Evolutionary conservation across 2,113 vertebrate genomes (phyloP).

Genomic region (Tetrao urogallus): DNA sequence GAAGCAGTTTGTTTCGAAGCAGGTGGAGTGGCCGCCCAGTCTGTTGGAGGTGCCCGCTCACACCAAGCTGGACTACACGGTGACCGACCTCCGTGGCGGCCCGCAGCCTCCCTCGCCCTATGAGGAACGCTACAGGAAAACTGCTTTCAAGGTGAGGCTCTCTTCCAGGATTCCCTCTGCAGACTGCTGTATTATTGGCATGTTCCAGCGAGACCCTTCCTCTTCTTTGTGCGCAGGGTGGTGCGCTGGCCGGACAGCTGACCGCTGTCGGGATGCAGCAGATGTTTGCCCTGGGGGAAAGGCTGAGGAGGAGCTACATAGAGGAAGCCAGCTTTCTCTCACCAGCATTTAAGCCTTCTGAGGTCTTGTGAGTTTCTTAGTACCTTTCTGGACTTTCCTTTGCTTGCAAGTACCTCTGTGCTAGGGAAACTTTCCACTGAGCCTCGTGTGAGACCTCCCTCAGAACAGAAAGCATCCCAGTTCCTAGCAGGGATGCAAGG

Average conservation of each 20-base stretch:
- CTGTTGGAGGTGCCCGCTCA: conserved; percentile 85
- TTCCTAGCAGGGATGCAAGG: background rate
- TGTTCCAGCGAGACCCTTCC: background rate
- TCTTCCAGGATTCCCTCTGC: background rate
- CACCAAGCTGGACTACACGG: conserved; percentile 84
- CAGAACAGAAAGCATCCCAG: fast-evolving
- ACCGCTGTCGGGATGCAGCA: conserved; percentile 94
- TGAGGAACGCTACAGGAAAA: conserved; percentile 82
- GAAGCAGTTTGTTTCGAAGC: background rate
- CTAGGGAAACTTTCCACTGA: background rate
- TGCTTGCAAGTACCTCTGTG: background rate
- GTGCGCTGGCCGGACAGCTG: conserved; percentile 89
- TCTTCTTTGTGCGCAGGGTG: conserved; percentile 80
- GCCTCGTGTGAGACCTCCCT: background rate
- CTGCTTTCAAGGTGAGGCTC: conserved; percentile 70
- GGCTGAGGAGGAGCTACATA: conserved; percentile 86
- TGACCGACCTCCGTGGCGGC: conserved; percentile 87
- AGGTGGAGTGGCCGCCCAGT: conserved; percentile 87
- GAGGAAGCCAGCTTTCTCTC: conserved; percentile 85
- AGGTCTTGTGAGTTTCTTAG: conserved; percentile 90
- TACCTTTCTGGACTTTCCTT: background rate
- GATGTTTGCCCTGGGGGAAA: conserved; percentile 87
- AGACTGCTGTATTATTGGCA: background rate
- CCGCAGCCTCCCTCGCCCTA: conserved; percentile 81
- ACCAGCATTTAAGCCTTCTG: conserved; percentile 81